phyloP scores from a whole-genome alignment of 2,113 vertebrate species.

The Engystomops pustulosus region DNA sequence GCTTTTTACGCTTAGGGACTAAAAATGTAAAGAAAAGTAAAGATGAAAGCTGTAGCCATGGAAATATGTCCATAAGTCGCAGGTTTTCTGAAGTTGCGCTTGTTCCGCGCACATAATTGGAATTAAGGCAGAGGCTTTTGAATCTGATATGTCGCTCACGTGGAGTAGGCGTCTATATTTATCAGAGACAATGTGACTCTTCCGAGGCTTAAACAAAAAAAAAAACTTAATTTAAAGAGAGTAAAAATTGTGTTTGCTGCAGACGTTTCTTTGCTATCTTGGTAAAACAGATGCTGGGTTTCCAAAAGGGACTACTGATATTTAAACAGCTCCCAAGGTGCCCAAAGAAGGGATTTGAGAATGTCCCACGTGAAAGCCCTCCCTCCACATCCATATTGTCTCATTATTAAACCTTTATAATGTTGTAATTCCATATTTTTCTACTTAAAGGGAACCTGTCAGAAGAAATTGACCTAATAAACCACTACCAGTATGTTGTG shows the following conservation, averaged over 20 bases:
- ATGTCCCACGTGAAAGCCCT: too few species aligned
- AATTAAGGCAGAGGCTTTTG: neutral
- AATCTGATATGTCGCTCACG: neutral
- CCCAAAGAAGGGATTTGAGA: too few species aligned
- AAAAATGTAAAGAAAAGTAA: neutral
- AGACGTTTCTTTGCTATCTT: neutral
- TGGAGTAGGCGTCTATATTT: neutral
- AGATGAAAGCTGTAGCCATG: constrained; percentile 2
- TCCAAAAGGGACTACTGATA: too few species aligned
- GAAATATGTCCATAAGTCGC: neutral
- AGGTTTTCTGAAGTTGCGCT: neutral
- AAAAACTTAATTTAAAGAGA: neutral
- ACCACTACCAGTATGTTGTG: too few species aligned
- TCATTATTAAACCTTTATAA: too few species aligned
- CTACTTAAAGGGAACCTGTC: too few species aligned
- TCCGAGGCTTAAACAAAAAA: neutral
- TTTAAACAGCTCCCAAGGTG: too few species aligned
- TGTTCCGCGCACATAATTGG: neutral
- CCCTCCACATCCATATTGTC: too few species aligned
- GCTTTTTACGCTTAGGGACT: neutral
- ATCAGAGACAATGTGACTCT: neutral
- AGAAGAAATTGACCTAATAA: too few species aligned
- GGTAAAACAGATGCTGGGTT: neutral
- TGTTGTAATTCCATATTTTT: too few species aligned
- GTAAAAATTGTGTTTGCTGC: neutral